phyloP scores from a whole-genome alignment of 1,140 invertebrate species.

The Mesaphorura yosii region DNA sequence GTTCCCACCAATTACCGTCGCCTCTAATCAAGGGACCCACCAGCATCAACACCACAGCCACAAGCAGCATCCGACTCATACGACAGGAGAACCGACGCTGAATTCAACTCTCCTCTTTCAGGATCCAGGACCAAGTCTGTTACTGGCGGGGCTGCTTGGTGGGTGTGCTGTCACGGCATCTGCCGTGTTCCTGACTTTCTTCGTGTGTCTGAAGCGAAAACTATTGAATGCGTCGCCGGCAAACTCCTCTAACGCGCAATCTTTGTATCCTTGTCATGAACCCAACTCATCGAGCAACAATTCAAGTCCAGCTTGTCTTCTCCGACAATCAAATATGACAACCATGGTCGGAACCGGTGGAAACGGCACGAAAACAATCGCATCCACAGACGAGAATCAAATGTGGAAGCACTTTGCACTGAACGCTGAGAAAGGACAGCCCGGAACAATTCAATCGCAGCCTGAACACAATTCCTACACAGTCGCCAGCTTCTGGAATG shows the following conservation, averaged over 20 bases:
- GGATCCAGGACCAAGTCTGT: constrained; percentile 27
- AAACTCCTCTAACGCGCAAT: too few relatives aligned
- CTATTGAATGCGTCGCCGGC: constrained; percentile 25
- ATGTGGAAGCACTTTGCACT: not conserved
- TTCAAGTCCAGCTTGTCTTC: constrained; percentile 30
- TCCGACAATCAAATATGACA: constrained; percentile 17
- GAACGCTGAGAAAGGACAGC: not conserved
- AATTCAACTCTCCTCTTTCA: constrained; percentile 25
- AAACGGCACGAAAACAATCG: too few relatives aligned
- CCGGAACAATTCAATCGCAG: constrained; percentile 13
- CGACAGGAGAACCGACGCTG: too few relatives aligned
- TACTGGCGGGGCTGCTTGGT: constrained; percentile 29
- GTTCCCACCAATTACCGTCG: too few relatives aligned
- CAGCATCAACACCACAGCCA: too few relatives aligned
- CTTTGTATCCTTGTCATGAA: too few relatives aligned
- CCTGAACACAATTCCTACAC: constrained; percentile 29
- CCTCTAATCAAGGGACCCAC: too few relatives aligned
- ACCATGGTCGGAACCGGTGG: too few relatives aligned
- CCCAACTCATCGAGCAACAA: constrained; percentile 24
- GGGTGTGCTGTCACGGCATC: constrained; percentile 31
- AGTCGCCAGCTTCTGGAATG: constrained; percentile 32
- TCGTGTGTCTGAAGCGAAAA: constrained; percentile 31
- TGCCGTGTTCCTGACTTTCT: constrained; percentile 28
- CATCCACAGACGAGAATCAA: not conserved
- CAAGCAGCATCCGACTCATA: too few relatives aligned